A percentile compares a stretch with the other conserved stretches of the same genome.
phyloP scores from a whole-genome alignment of 2,888 invertebrate genomes.

The Vannuccia rotundouncinata region DNA sequence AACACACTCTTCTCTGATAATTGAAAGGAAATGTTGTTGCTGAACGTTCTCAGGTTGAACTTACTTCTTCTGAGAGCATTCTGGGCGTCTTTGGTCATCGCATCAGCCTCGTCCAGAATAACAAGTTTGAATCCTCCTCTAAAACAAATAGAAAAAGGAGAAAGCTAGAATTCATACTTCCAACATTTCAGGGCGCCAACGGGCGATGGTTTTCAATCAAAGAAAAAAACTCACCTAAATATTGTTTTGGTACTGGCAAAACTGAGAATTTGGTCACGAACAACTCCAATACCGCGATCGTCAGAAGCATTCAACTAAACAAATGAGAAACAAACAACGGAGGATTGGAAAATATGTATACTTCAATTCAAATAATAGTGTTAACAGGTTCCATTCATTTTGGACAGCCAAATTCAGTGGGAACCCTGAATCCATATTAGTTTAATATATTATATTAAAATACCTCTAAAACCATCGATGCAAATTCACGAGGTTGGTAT shows the following conservation, averaged over 20 bases:
- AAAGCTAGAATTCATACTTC: too few relatives aligned
- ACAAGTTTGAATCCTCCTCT: constrained; percentile 81
- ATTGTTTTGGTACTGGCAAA: constrained; percentile 94
- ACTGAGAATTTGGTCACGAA: constrained; percentile 82
- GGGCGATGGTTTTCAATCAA: background rate
- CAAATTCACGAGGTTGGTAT: constrained; percentile 78
- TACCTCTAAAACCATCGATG: constrained; percentile 76
- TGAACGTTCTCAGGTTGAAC: background rate
- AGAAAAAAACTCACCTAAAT: constrained; percentile 63
- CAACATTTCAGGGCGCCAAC: too few relatives aligned
- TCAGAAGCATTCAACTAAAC: constrained; percentile 88
- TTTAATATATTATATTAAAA: too few relatives aligned
- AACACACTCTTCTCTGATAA: too few relatives aligned
- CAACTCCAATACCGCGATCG: constrained; percentile 90
- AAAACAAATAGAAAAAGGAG: constrained; percentile 39
- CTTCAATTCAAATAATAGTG: background rate
- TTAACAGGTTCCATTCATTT: background rate
- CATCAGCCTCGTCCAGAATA: constrained; percentile 95
- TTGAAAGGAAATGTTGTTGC: too few relatives aligned
- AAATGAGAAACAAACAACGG: background rate
- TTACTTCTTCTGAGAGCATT: constrained; percentile 86
- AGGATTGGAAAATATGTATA: background rate
- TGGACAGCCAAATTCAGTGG: too few relatives aligned
- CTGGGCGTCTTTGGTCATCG: constrained; percentile 98
- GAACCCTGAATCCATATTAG: too few relatives aligned